Base-by-base conservation (phyloP, 1,140 invertebrate genomes). In the Pogonognathellus flavescens region DNA sequence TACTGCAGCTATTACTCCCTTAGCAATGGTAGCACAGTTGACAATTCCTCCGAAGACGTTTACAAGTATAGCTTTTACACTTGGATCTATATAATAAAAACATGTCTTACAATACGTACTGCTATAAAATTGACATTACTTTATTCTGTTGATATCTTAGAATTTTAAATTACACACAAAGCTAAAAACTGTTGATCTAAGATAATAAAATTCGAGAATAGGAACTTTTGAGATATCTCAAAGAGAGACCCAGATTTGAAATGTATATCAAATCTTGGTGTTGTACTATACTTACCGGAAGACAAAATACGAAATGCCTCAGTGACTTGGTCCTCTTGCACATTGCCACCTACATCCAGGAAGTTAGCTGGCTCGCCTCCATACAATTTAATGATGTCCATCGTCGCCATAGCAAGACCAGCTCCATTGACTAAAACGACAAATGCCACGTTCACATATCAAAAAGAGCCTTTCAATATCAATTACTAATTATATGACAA, bases 31-130 rank as follows among this genome's bases (percentile, higher is more conserved):
- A 2, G 94, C 96, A 93, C 98, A 99, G 91, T 99, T 99, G 0
- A 99, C 98, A 90, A 99, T 99, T 88, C 98, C 98, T 86, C 97
- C 98, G 93, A 99, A 99, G 5, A 99, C 97, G 92, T 99, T 99
- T 0, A 99, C 97, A 82, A 99, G 93, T 88, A 99, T 96, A 5
- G 95, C 95, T 92, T 98, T 97, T 0, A 99, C 98, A 90, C 95
- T 96, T n/a, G 94, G 93, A 92, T 97, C 95, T 89, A 92, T 70
- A 13, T 20, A 31, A 7, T 11, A 22, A 11, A 18, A 70, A 11
- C 25, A 20, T 5, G n/a, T n/a, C n/a, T n/a, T n/a, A n/a, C n/a
- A n/a, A n/a, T n/a, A n/a, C n/a, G n/a, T n/a, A n/a, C n/a, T n/a
- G n/a, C n/a, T n/a, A n/a, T n/a, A n/a, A n/a, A n/a, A n/a, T n/a